Conservation (phyloP, 2,888 invertebrate genomes). For the Merodon equestris region DNA sequence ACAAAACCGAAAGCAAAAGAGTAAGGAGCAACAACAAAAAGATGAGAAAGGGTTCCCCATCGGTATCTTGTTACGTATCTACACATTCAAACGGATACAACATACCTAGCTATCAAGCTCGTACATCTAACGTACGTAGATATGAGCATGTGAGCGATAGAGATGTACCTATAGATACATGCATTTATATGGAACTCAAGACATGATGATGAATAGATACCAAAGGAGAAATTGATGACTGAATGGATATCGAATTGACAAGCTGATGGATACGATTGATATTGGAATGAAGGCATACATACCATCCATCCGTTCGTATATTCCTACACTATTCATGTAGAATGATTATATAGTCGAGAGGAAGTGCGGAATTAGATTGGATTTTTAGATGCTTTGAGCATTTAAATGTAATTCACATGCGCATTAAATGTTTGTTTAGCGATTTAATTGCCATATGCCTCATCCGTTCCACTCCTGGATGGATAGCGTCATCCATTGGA, state of each 20-base stretch:
- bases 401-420: conserved; percentile 59
- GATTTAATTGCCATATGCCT: conserved; percentile 55
- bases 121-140: too few relatives aligned
- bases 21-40: not conserved
- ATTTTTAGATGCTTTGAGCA: conserved; percentile 24
- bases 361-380: conserved; percentile 61
- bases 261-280: conserved; percentile 68
- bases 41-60: conserved; percentile 34
- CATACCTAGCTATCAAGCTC: not conserved
- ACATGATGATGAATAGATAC: conserved; percentile 68
- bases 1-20: conserved; percentile 12
- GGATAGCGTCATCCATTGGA: not conserved
- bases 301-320: not conserved
- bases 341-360: conserved; percentile 34
- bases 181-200: conserved; percentile 50
- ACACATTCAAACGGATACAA: conserved; percentile 17
- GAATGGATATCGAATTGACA: conserved; percentile 69
- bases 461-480: conserved; percentile 38
- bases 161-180: not conserved
- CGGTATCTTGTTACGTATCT: conserved; percentile 44
- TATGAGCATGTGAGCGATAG: too few relatives aligned
- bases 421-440: conserved; percentile 44
- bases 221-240: conserved; percentile 67
- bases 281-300: conserved; percentile 43
- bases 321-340: conserved; percentile 10